phyloP scores from a whole-genome alignment of 1,140 invertebrate genomes.

The Drosophila mauritiana region DNA sequence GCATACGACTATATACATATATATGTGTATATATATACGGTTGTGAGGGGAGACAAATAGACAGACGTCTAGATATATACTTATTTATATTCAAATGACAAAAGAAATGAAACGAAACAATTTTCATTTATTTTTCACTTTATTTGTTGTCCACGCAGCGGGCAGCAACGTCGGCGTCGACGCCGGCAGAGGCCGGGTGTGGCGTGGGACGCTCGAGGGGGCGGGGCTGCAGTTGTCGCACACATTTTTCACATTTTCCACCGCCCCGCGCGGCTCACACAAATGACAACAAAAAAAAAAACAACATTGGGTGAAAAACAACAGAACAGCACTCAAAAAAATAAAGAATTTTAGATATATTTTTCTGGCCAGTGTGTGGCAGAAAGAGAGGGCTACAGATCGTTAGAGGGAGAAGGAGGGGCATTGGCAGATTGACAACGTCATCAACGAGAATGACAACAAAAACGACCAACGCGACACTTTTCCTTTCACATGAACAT shows the following conservation, averaged over 20 bases:
- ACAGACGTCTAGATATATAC: conserved; percentile 73
- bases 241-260: conserved; percentile 76
- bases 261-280: conserved; percentile 14
- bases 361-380: not conserved
- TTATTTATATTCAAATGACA: conserved; percentile 82
- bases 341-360: conserved; percentile 29
- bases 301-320: conserved; percentile 12
- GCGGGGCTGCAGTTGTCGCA: conserved; percentile 67
- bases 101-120: conserved; percentile 81
- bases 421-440: conserved; percentile 29
- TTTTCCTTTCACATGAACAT: conserved; percentile 63
- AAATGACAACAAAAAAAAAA: conserved; percentile 24
- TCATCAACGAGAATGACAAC: conserved; percentile 43
- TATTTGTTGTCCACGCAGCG: conserved; percentile 11
- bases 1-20: conserved; percentile 10
- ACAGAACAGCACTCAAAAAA: conserved; percentile 48
- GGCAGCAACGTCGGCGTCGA: conserved; percentile 1
- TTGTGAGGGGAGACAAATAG: conserved; percentile 56
- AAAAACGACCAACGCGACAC: conserved; percentile 55
- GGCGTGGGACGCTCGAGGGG: not conserved
- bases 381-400: not conserved
- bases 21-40: conserved; percentile 36
- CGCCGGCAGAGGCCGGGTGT: conserved; percentile 3
- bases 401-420: not conserved
- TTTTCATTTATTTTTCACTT: conserved; percentile 63